Conservation (phyloP, 1,140 invertebrate species). For the Ceratina australensis region DNA sequence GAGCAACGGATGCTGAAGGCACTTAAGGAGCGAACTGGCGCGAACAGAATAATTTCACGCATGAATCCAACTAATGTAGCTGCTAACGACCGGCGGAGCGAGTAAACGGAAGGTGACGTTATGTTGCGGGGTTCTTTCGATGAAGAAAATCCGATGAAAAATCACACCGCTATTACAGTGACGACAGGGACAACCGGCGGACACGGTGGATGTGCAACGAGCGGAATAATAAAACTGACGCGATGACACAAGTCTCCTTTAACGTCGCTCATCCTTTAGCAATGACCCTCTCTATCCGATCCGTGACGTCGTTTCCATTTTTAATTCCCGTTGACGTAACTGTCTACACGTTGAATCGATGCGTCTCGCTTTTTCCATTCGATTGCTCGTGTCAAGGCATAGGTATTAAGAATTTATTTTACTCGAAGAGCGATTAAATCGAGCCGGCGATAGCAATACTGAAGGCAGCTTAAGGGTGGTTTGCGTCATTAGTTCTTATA, state of each 20-base stretch:
- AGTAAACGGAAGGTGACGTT: too few species aligned
- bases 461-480: neutral
- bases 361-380: slow-evolving; percentile 20
- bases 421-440: slow-evolving; percentile 3
- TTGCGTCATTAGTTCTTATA: neutral
- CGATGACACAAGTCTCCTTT: neutral
- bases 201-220: neutral
- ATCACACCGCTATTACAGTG: slow-evolving; percentile 2
- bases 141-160: slow-evolving; percentile 20
- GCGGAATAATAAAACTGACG: slow-evolving; percentile 15
- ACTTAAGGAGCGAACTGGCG: neutral
- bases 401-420: slow-evolving; percentile 11
- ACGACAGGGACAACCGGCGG: slow-evolving; percentile 3
- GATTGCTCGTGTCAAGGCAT: slow-evolving; percentile 10
- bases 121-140: too few species aligned
- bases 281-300: neutral
- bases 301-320: slow-evolving; percentile 19
- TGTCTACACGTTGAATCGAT: slow-evolving; percentile 6
- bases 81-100: neutral
- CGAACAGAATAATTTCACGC: neutral
- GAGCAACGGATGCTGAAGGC: too few species aligned
- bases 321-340: neutral
- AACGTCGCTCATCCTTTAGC: slow-evolving; percentile 17
- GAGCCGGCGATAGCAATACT: too few species aligned
- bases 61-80: neutral